Base-by-base conservation (phyloP, 2,888 invertebrate genomes). In the Apocheima hispidaria region DNA sequence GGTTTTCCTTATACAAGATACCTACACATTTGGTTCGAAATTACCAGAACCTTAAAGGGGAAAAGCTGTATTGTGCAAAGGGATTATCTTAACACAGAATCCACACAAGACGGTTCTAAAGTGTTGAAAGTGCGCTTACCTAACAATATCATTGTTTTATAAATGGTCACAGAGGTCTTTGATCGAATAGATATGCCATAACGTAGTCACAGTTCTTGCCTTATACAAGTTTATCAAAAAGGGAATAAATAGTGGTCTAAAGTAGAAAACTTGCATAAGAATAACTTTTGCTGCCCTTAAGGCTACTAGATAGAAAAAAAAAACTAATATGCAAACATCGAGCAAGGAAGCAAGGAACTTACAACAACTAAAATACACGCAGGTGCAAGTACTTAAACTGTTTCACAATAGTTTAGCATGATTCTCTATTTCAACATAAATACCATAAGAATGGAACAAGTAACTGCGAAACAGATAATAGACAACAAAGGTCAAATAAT, bases 391-490 rank as follows among this genome's bases (percentile, higher is more conserved):
- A 38, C 50, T 35, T 46, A 58, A 51, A 63, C 16, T 28, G 14
- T 63, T 63, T 60, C 60, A 53, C 76, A 75, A 79, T 79, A 69
- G 58, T 26, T 40, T 26, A 12, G 59, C 65, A 52, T 70, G 71
- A 73, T 68, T 68, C 38, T 67, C 33, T 65, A 73, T 77, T 79
- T 71, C 63, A 65, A 66, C 66, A 54, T 62, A 56, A 77, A 76
- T 77, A 74, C 74, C 75, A 63, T 77, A 79, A 75, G 78, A 77
- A 75, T 78, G 76, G 75, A 73, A 66, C 78, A 79, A 79, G 77
- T 76, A 76, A 74, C 75, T 83, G 77, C 82, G 85, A 83, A 87
- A 87, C 73, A 67, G 73, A 78, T 78, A 80, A 81, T 71, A 69
- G 72, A 75, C 70, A 68, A 52, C 63, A 87, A 86, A 88, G 87